Evolutionary conservation across 1,140 invertebrate species (phyloP), one percentile per base, ranked within the genome.

Genomic region (Aporrectodea caliginosa): DNA sequence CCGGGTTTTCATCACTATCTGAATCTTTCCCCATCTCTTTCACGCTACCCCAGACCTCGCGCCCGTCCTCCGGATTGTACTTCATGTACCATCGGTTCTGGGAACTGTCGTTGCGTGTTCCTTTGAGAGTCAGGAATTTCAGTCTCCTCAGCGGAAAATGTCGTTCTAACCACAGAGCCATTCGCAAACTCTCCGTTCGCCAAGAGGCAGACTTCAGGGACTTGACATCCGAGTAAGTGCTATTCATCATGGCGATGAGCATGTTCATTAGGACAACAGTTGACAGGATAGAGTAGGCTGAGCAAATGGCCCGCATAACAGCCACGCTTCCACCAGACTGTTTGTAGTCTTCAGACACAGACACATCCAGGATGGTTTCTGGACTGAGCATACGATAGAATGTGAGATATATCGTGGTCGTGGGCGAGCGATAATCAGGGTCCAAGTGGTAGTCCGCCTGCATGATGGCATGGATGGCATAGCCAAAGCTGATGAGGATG

Each of bases 161-260:
- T 43, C 35, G 34, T 31, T 76, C 75, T 31, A 76, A 43, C 75
- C 75, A 76, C 16, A 81, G 80, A 35, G 80, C 80, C 73, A 81
- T 35, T 16, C 71, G 35, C 12, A 81, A n/a, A 35, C 73, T 79
- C 22, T 35, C 68, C 35, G 80, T 74, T 35, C 75, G 35, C 80
- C 80, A 81, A 0, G 79, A 58, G 14, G 74, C 69, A 12, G 73
- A 80, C 35, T 80, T 78, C 6, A 33, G n/a, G 35, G 30, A 27
- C 32, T 34, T 69, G 73, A 81, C 74, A n/a, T 58, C 76, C n/a
- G 70, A 31, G 80, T 82, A 82, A 16, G 81, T 78, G 69, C 80
- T 73, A n/a, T 78, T 79, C 75, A 82, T 72, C 81, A 82, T 82
- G 22, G 81, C 81, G 27, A 82, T 82, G 22, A 82, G 35, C 76